Evolutionary conservation across 92 coral and sea anemone genomes (phyloP), one percentile per base, ranked within the genome.

Genomic region (Porites cylindrica): DNA sequence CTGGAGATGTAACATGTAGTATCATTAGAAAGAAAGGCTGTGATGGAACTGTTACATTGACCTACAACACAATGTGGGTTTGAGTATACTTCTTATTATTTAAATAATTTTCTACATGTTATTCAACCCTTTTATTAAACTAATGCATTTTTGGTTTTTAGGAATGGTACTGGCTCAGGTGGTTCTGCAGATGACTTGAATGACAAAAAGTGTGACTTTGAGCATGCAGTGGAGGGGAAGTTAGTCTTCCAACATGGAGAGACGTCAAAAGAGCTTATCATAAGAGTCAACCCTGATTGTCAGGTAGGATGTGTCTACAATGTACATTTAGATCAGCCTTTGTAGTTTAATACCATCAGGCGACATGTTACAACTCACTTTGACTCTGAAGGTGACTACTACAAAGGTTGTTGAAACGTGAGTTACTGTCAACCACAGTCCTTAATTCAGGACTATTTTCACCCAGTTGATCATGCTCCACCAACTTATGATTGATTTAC

Each of bases 161-260:
- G 98, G 89, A 93, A 95, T 59, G 98, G 98, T 7, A 95, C 98
- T 10, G 98, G 94, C 11, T 65, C 75, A 1, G 98, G 98, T 16
- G 93, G 96, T 1, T 81, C 80, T 19, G 85, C 78, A 29, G 88
- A 88, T 1, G 94, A 90, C n/a, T 78, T 90, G 10, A 90, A 86
- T 61, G 67, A 75, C 53, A 77, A 54, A 38, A 60, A 86, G 78
- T 95, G 98, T 70, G 98, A 95, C 29, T 95, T 88, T 65, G 92
- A 93, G 70, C 80, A 82, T 10, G 92, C 82, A 20, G 24, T 69
- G 20, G 87, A 89, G 6, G 94, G 85, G 10, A 86, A 68, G 75
- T 78, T 95, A 72, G 32, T 82, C 19, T 95, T 95, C 80, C 96
- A 95, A 70, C 98, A 95, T 82, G 98, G 98, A 75, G 98, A 95